phyloP scores from a whole-genome alignment of 2,113 vertebrate species.

The Brevimyrus niger region DNA sequence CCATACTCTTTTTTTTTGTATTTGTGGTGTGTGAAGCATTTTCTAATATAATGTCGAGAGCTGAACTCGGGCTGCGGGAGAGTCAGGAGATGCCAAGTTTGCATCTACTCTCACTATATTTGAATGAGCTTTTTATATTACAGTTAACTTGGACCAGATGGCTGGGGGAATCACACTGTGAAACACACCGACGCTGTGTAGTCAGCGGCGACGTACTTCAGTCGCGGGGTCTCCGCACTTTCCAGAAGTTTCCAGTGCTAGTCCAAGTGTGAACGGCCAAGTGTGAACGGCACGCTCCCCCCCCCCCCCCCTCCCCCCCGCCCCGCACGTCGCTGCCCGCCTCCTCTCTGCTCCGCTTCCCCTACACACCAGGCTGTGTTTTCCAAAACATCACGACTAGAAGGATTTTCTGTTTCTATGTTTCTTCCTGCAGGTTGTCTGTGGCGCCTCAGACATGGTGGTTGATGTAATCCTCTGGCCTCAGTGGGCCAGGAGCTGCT shows the following conservation, averaged over 20 bases:
- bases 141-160: slow-evolving; percentile 75
- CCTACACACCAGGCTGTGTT: neutral
- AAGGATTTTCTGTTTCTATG: slow-evolving; percentile 20
- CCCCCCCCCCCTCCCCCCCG: too few species aligned
- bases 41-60: slow-evolving; percentile 78
- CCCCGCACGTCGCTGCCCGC: too few species aligned
- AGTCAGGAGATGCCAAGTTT: slow-evolving; percentile 61
- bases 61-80: slow-evolving; percentile 61
- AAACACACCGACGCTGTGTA: slow-evolving; percentile 45
- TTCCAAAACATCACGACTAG: slow-evolving; percentile 27
- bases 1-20: slow-evolving; percentile 47
- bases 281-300: too few species aligned
- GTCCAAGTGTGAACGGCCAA: too few species aligned
- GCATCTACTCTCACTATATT: slow-evolving; percentile 64
- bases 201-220: slow-evolving; percentile 47
- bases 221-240: slow-evolving; percentile 47
- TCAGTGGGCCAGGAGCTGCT: slow-evolving; percentile 95
- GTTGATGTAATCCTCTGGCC: slow-evolving; percentile 95
- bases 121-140: slow-evolving; percentile 75
- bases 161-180: slow-evolving; percentile 46
- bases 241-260: too few species aligned
- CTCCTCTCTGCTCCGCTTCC: neutral
- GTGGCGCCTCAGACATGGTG: slow-evolving; percentile 86
- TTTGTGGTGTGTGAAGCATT: slow-evolving; percentile 60
- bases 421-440: slow-evolving; percentile 68